A percentile compares a stretch with the other conserved stretches of the same genome.
These are phyloP conservation scores for Drosophila colorata DNA, from an alignment of 2,888 invertebrate species.

Conservation along the genomic window DNA sequence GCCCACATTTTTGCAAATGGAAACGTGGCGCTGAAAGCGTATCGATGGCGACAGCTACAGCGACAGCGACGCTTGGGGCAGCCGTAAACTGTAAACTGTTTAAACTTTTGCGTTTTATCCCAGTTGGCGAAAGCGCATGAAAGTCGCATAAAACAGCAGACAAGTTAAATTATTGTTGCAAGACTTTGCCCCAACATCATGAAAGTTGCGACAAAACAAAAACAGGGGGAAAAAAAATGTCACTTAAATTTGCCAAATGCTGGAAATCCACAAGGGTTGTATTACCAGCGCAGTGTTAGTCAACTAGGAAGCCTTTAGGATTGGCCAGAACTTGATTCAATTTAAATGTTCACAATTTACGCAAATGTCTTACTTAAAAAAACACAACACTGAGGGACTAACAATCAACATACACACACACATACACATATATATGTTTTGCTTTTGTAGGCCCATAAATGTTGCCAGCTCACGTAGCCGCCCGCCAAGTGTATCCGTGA, in stretches of 20 bases:
- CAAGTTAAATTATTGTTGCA: conserved; percentile 54
- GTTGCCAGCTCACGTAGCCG: conserved; percentile 22
- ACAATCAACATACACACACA: neutral
- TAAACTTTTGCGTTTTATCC: conserved; percentile 49
- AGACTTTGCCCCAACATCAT: conserved; percentile 33
- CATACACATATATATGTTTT: neutral
- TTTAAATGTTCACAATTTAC: conserved; percentile 56
- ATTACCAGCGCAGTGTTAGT: neutral
- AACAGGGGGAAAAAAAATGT: conserved; percentile 24
- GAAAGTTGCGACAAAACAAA: conserved; percentile 43
- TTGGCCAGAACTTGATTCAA: conserved; percentile 58
- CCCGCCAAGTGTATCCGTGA: conserved; percentile 18
- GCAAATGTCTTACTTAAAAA: conserved; percentile 33
- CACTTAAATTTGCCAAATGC: conserved; percentile 35
- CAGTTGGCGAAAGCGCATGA: conserved; percentile 23
- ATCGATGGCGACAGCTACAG: conserved; percentile 28
- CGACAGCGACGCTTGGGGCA: conserved; percentile 32
- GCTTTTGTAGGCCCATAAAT: conserved; percentile 30
- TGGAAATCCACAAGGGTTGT: conserved; percentile 12
- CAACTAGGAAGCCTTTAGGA: conserved; percentile 14
- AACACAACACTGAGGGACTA: neutral
- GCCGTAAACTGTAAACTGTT: conserved; percentile 62
- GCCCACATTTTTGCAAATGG: conserved; percentile 32
- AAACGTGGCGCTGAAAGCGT: conserved; percentile 23
- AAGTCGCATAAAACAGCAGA: conserved; percentile 39